These are phyloP conservation scores for Nymphalis polychloros DNA, from an alignment of 2,888 invertebrate species.

Conservation along the genomic window DNA sequence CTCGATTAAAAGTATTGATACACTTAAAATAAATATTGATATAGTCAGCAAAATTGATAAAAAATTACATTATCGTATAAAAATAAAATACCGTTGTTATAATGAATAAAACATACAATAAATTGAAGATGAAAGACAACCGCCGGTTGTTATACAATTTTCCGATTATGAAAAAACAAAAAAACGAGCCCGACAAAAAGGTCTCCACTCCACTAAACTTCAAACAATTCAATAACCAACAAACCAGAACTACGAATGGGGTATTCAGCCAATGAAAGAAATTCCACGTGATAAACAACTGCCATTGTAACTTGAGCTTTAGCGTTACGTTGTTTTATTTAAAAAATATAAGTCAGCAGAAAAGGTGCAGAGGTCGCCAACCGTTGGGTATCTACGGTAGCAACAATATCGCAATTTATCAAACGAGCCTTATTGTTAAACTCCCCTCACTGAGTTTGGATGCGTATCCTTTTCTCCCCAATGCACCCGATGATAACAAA, in stretches of 20 bases:
- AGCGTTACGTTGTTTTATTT: constrained; percentile 33
- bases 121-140: constrained; percentile 15
- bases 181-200: constrained; percentile 33
- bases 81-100: neutral
- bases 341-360: constrained; percentile 36
- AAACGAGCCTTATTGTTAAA: constrained; percentile 76
- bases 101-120: neutral
- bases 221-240: constrained; percentile 48
- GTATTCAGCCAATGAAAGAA: constrained; percentile 47
- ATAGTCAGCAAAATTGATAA: neutral
- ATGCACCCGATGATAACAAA: constrained; percentile 39
- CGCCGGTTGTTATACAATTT: constrained; percentile 13
- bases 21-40: too few species aligned
- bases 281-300: constrained; percentile 42
- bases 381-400: constrained; percentile 44
- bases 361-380: constrained; percentile 57
- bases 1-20: too few species aligned
- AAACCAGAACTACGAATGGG: constrained; percentile 43
- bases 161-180: constrained; percentile 24
- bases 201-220: constrained; percentile 41
- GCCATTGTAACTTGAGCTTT: constrained; percentile 38
- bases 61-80: neutral
- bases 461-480: constrained; percentile 49
- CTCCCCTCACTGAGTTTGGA: constrained; percentile 55
- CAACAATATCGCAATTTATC: constrained; percentile 79